These are phyloP conservation scores for Herpetotheres cachinnans DNA, from an alignment of 2,113 vertebrate species.

Conservation along the genomic window DNA sequence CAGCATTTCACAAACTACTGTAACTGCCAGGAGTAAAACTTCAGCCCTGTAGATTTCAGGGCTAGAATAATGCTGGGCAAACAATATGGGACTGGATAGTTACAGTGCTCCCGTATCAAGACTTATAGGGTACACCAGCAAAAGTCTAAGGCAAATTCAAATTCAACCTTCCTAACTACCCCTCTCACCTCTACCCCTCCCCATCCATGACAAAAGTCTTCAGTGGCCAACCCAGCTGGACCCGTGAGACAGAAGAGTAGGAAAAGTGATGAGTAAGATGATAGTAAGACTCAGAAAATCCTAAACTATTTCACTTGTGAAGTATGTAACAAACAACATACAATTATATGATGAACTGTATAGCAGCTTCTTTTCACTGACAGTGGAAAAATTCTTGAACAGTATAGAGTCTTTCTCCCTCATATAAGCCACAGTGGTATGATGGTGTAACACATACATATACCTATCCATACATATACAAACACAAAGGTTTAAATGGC, in stretches of 20 bases:
- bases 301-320: neutral
- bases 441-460: neutral
- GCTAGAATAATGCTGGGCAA: neutral
- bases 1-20: neutral
- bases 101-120: neutral
- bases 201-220: neutral
- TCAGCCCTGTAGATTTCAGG: neutral
- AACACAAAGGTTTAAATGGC: neutral
- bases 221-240: neutral
- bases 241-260: neutral
- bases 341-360: neutral
- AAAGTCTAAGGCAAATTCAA: neutral
- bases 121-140: neutral
- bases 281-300: neutral
- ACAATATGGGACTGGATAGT: neutral
- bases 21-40: neutral
- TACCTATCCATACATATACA: rapidly evolving
- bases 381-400: neutral
- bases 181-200: neutral
- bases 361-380: neutral
- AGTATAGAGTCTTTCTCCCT: neutral
- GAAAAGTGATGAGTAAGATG: neutral
- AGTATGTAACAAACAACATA: neutral
- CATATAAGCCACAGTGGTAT: neutral
- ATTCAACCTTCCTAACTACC: neutral